phyloP scores from a whole-genome alignment of 2,113 vertebrate species.

The Isurus oxyrinchus region DNA sequence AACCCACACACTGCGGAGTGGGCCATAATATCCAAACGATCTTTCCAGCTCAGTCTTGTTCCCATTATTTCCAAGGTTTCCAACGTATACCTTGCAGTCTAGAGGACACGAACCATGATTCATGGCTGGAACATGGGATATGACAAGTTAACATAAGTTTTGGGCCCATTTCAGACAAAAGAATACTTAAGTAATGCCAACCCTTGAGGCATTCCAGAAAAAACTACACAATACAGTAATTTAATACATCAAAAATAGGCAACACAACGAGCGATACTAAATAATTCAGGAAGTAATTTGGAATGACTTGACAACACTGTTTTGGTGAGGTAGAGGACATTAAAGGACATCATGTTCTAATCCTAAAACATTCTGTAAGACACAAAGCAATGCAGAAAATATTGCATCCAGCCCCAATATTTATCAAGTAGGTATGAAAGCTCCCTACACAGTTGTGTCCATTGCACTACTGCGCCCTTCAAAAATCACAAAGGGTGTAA shows the following conservation, averaged over 20 bases:
- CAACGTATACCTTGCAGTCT: conserved; percentile 97
- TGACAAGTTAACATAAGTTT: background rate
- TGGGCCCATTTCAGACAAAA: background rate
- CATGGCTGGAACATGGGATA: conserved; percentile 62
- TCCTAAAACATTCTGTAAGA: background rate
- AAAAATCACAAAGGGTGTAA: background rate
- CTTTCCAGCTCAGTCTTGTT: conserved; percentile 94
- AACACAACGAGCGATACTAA: background rate
- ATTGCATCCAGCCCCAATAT: background rate
- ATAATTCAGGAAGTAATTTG: background rate
- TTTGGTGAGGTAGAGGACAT: background rate
- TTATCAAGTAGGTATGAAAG: background rate
- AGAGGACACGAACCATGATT: conserved; percentile 86
- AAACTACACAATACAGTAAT: conserved; percentile 36
- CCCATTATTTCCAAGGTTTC: conserved; percentile 95
- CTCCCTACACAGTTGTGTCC: background rate
- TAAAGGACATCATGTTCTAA: background rate
- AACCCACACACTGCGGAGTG: conserved; percentile 92
- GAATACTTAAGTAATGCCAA: background rate
- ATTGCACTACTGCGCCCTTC: background rate
- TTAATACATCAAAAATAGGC: background rate
- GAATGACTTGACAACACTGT: background rate
- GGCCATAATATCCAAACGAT: conserved; percentile 93
- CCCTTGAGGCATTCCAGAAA: background rate
- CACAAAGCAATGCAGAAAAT: background rate